Base-by-base conservation (phyloP, 1,140 invertebrate genomes). In the Protaetia brevitarsis region DNA sequence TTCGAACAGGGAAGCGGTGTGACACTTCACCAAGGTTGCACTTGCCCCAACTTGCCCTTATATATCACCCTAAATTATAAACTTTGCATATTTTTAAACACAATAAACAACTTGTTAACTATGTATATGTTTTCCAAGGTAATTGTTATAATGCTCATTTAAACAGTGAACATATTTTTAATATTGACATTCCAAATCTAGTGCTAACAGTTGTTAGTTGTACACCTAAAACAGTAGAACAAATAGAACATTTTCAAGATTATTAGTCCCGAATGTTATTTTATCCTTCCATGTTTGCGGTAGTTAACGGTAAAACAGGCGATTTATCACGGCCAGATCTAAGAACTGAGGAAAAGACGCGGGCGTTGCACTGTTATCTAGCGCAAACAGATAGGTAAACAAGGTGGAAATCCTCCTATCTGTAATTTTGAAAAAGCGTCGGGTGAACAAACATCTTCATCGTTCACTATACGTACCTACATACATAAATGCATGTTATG, bases 391-490 rank as follows among this genome's bases (percentile, higher is more conserved):
- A 51, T 51, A 51, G 41, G 41, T 51, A 51, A 51, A 51, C 19
- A 51, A 51, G 41, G 41, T 51, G 19, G 41, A 51, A 51, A 51
- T 51, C 41, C 41, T 51, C 41, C 21, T 51, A 51, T 51, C 41
- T 51, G 19, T 51, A 23, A 51, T 51, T 51, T 51, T 51, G 41
- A 51, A 51, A 51, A 51, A 51, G 19, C 19, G 19, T 51, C 19
- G 21, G 26, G 41, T 11, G 26, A 51, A 51, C 41, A 51, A n/a
- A 51, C 41, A 51, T 51, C 41, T 23, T 23, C 41, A 51, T 51
- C 16, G 8, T 51, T 51, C 19, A 51, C 41, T 21, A 51, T 23
- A 23, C 19, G 21, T 51, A 51, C 26, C 41, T 19, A 23, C 19
- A 7, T 37, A 37, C 34, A 37, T 37, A 37, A 16, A 3, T 8